Percentiles rank a stretch among this genome's conserved stretches.
Evolutionary conservation across 2,113 vertebrate genomes (phyloP).

Genomic region (Propithecus coquereli): DNA sequence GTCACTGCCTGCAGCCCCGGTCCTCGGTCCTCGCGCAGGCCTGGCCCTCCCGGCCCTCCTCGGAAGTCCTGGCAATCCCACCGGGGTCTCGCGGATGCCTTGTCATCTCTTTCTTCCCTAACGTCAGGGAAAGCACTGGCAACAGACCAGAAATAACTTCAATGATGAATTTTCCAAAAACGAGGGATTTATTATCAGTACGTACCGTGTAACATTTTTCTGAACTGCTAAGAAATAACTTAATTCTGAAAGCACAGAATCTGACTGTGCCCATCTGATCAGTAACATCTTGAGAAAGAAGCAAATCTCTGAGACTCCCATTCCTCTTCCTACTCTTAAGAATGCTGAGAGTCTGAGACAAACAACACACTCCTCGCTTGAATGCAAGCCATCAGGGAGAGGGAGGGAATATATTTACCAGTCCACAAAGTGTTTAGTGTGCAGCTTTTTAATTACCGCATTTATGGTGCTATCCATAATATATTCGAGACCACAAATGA

Average conservation of each 20-base stretch:
- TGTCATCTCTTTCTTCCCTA: too few relatives aligned
- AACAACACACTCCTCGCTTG: background rate
- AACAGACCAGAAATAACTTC: background rate
- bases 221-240: constrained; percentile 7
- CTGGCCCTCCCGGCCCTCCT: background rate
- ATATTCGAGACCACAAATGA: constrained; percentile 44
- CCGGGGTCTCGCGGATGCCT: fast-evolving
- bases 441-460: constrained; percentile 61
- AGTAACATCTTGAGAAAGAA: background rate
- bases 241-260: background rate
- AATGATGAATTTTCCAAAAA: background rate
- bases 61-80: background rate
- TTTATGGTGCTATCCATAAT: constrained; percentile 17
- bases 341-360: background rate
- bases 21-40: too few relatives aligned
- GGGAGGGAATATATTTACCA: background rate
- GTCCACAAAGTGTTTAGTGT: constrained; percentile 21
- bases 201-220: background rate
- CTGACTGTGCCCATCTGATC: background rate
- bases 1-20: background rate
- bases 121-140: too few relatives aligned
- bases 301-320: background rate
- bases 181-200: background rate
- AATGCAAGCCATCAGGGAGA: background rate
- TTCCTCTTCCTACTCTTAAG: background rate